Evolutionary conservation across 1,140 invertebrate genomes (phyloP), one percentile per base, ranked within the genome.

Genomic region (Calephelis virginiensis): DNA sequence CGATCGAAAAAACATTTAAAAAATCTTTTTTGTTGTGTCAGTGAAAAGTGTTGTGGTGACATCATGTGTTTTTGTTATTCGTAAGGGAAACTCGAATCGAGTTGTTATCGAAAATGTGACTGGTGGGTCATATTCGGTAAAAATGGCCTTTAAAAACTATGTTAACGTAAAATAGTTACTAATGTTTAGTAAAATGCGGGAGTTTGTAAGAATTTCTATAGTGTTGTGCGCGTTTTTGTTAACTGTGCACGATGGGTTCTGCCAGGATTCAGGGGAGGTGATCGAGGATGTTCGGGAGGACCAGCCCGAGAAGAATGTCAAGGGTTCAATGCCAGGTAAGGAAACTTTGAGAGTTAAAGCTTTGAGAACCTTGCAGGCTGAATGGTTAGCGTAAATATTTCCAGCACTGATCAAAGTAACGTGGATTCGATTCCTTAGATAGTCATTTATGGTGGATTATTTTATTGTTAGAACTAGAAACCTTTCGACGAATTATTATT

Each of bases 81-180:
- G 14, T 82, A 75, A 78, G 75, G 80, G 67, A 72, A 78, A 67
- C 69, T 67, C 70, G 71, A 73, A 72, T 72, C 73, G 62, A 72
- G 70, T 80, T 80, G 75, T 74, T 80, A 77, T 73, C 73, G 84
- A 89, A 89, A 86, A 89, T 89, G 85, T 89, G 85, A 89, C 86
- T 87, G 82, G 81, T 73, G 70, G 68, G 72, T 78, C 64, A 70
- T 70, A 83, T 63, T 77, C 76, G 75, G 77, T 68, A 65, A 88
- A 85, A 79, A 89, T 89, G 86, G 86, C 75, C 70, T 68, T 76
- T 76, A 72, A 64, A 69, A 73, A 80, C 48, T 64, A 49, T 70
- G 61, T 75, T 63, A 56, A 68, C 68, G 11, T 59, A n/a, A 74
- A 70, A 74, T 78, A 75, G 70, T 72, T 79, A 70, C 69, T 64